Percentiles rank a stretch among this genome's conserved stretches.
phyloP scores from a whole-genome alignment of 2,797 vertebrate species.

The Gila robusta region DNA sequence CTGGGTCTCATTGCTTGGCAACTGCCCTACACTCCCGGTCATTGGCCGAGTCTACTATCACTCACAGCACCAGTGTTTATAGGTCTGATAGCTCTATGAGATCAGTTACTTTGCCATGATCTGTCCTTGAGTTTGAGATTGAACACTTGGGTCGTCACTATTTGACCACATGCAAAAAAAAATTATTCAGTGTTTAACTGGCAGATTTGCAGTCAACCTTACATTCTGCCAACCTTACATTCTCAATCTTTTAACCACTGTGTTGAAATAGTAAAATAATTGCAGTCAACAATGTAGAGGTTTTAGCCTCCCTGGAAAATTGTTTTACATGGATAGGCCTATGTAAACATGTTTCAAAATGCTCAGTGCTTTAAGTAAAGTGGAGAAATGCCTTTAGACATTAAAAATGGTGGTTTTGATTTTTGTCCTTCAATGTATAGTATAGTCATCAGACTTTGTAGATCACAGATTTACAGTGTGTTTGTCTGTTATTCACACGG shows the following conservation, averaged over 20 bases:
- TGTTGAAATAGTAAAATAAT: background rate
- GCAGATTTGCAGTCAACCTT: background rate
- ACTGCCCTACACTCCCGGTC: background rate
- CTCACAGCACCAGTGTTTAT: background rate
- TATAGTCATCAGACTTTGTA: background rate
- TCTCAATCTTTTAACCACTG: background rate
- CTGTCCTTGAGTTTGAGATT: constrained; percentile 44
- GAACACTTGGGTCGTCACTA: background rate
- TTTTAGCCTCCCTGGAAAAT: background rate
- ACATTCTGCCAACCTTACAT: background rate
- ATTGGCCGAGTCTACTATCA: constrained; percentile 18
- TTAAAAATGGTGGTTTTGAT: background rate
- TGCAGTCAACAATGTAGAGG: background rate
- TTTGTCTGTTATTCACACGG: background rate
- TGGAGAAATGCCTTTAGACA: background rate
- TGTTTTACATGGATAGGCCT: background rate
- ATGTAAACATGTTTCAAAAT: background rate
- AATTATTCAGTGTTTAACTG: background rate
- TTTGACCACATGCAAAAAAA: constrained; percentile 7
- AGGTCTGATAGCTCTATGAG: constrained; percentile 10
- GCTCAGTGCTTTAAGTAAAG: background rate
- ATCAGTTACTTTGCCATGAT: constrained; percentile 45
- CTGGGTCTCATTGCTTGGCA: constrained; percentile 12
- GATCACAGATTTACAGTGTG: background rate
- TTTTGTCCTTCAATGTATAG: background rate